Percentiles rank a stretch among this genome's conserved stretches.
These are phyloP conservation scores for Ceratoteleas bidentatus DNA, from an alignment of 1,140 invertebrate genomes.

Conservation along the genomic window DNA sequence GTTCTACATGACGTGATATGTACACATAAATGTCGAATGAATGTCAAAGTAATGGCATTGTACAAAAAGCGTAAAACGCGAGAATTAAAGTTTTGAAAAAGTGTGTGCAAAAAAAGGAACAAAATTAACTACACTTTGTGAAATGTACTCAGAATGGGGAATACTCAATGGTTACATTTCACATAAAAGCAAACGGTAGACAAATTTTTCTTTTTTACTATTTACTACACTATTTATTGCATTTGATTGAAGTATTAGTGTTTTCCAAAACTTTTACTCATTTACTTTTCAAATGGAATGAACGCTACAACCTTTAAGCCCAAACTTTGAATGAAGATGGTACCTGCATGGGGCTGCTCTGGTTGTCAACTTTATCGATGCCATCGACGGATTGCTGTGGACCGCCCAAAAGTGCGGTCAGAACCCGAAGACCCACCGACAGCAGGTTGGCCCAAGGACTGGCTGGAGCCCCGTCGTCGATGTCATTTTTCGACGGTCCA, in stretches of 20 bases:
- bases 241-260: too few relatives aligned
- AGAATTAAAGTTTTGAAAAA: too few relatives aligned
- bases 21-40: slow-evolving; percentile 23
- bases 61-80: slow-evolving; percentile 11
- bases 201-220: too few relatives aligned
- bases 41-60: slow-evolving; percentile 14
- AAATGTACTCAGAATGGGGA: too few relatives aligned
- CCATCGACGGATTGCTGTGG: slow-evolving; percentile 86
- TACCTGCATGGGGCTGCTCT: slow-evolving; percentile 92
- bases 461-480: slow-evolving; percentile 84
- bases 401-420: slow-evolving; percentile 91
- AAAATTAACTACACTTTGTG: too few relatives aligned
- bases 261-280: background rate
- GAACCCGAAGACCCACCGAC: slow-evolving; percentile 89
- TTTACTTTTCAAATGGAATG: too few relatives aligned
- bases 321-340: slow-evolving; percentile 63
- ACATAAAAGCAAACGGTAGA: too few relatives aligned
- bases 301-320: background rate
- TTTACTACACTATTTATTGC: too few relatives aligned
- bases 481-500: slow-evolving; percentile 91
- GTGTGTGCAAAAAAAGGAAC: too few relatives aligned
- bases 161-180: too few relatives aligned
- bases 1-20: slow-evolving; percentile 40
- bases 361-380: slow-evolving; percentile 93
- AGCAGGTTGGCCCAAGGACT: slow-evolving; percentile 93